Base-by-base conservation (phyloP, 2,888 invertebrate species). In the Scaptomyza parva region DNA sequence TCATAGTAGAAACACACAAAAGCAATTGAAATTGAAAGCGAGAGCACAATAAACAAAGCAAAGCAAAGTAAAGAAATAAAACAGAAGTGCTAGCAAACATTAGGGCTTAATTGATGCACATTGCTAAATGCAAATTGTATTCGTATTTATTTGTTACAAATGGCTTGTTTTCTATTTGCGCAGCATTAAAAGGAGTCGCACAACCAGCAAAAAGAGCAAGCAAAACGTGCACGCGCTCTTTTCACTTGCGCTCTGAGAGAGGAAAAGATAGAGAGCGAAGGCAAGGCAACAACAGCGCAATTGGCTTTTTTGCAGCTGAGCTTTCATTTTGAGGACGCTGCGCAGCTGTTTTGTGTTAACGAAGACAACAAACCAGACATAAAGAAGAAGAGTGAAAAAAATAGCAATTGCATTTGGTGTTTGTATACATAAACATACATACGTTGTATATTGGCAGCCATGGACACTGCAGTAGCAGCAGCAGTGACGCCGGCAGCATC, bases 151-250 rank as follows among this genome's bases (percentile, higher is more conserved):
- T 50, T 59, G 33, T 39, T 61, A 53, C 60, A 55, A 60, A 67
- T 70, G 54, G 3, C 14, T 45, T 74, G 22, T 48, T 74, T 74
- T 63, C 65, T 60, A 71, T 65, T 64, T 69, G 22, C 67, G 39
- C 79, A 82, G 86, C 64, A 64, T 62, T 65, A 43, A 76, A 82
- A 80, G 83, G 80, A 83, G 69, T 63, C 40, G 30, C 59, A 30
- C 12, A 20, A 50, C 12, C 45, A 33, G 24, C 22, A 59, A 47
- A 43, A 30, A 50, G 52, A 61, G 26, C 37, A 55, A 54, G 5
- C 30, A 43, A 58, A 71, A 44, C 67, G 48, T 52, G 35, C 12
- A 33, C 17, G 39, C 39, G 37, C 65, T 47, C 69, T 53, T 55
- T 44, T 37, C 17, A 20, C 18, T n/a, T 47, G 47, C 20, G 30